Percentiles rank a stretch among this genome's conserved stretches.
Conservation (phyloP, 2,797 vertebrate species). For the Nyctalus aviator region DNA sequence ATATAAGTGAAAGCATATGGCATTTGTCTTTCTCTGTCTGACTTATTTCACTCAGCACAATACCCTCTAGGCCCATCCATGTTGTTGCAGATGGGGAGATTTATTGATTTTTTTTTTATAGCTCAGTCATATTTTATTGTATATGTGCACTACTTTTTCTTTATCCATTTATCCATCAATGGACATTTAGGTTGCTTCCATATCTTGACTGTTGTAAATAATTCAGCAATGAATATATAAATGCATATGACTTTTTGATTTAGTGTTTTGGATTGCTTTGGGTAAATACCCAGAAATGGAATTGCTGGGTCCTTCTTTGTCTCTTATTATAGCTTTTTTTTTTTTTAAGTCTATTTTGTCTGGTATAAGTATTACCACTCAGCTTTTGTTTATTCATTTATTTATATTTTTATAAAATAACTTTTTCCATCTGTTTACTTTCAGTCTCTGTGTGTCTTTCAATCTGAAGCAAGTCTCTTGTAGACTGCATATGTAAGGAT, state of each 20-base stretch:
- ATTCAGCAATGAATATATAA: not conserved
- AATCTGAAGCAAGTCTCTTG: not conserved
- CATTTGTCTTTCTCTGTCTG: not conserved
- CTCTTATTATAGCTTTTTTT: not conserved
- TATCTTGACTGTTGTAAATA: not conserved
- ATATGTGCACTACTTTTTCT: not conserved
- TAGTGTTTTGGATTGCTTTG: not conserved
- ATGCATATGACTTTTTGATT: not conserved
- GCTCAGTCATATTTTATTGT: not conserved
- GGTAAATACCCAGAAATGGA: not conserved
- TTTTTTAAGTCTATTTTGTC: not conserved
- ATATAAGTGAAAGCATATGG: not conserved
- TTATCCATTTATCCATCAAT: not conserved
- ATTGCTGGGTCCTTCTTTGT: not conserved
- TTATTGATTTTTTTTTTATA: not conserved
- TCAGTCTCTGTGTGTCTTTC: not conserved
- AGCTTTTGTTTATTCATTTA: not conserved
- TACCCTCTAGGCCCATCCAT: not conserved
- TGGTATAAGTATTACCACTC: not conserved
- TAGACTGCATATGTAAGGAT: not conserved
- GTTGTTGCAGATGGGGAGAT: not conserved
- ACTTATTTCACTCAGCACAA: not conserved
- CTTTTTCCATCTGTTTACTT: not conserved
- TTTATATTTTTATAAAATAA: not conserved
- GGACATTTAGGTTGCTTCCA: not conserved